Evolutionary conservation across 1,140 invertebrate species (phyloP), one percentile per base, ranked within the genome.

Genomic region (Cataglyphis hispanica): DNA sequence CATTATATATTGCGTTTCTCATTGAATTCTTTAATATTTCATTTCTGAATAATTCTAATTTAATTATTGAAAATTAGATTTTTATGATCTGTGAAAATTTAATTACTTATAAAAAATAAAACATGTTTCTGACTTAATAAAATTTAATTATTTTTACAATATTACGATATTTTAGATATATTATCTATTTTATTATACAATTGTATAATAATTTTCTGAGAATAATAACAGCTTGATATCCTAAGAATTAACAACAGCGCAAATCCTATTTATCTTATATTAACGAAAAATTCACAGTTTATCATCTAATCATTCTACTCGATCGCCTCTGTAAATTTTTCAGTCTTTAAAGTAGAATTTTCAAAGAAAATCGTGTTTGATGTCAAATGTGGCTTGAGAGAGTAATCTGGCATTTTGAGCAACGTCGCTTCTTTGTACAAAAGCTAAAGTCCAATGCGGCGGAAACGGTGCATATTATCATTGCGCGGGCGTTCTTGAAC

Each of bases 401-500:
- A 85, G 25, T 80, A 80, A 34, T 80, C 34, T 25, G 25, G 37
- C 50, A 22, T 56, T 67, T 43, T 66, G 43, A 67, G 31, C 34
- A 19, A 1, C 13, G 13, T 19, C 75, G 46, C 50, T 80, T 85
- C 25, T 46, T 64, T 34, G 60, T 56, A 22, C 53, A 43, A 66
- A 64, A 64, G 74, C 34, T 64, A 19, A 64, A 77, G 43, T 78
- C 34, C 46, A 40, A 46, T 50, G 61, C 50, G 16, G 3, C 50
- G 34, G 31, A 25, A 3, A 25, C 67, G n/a, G 13, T 46, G 78
- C 78, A 46, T 22, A 43, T 60, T 81, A 31, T 60, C 53, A 40
- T 58, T 56, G 78, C 78, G 89, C 88, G 86, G 89, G 81, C 86
- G 89, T 90, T 81, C 88, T 89, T 85, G 89, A 89, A 87, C 81